Conservation (phyloP, 2,113 vertebrate genomes). For the Copsychus sechellarum region DNA sequence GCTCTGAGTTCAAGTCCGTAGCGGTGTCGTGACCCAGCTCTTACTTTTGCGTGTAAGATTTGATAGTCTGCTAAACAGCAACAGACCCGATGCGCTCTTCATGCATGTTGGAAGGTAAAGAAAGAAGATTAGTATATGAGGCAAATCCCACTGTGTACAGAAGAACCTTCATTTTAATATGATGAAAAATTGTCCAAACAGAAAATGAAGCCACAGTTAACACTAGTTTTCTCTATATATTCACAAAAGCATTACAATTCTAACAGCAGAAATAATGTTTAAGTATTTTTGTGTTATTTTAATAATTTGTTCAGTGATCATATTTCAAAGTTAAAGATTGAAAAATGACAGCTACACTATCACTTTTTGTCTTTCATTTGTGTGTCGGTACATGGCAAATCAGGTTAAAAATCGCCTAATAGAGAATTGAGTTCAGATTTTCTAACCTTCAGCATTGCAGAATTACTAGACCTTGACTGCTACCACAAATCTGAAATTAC, state of each 20-base stretch:
- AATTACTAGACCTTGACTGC: not conserved
- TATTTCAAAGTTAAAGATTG: not conserved
- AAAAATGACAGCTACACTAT: not conserved
- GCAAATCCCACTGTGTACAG: not conserved
- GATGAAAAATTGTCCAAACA: not conserved
- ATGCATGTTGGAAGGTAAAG: not conserved
- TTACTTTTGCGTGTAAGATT: not conserved
- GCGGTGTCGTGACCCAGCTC: rapidly evolving
- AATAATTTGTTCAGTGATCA: not conserved
- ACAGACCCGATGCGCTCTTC: not conserved
- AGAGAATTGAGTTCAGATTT: not conserved
- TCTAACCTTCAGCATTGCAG: not conserved
- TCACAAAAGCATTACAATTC: not conserved
- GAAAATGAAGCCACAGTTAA: not conserved
- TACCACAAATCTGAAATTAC: conserved; percentile 16
- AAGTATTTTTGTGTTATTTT: not conserved
- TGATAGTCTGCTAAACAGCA: not conserved
- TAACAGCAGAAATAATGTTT: not conserved
- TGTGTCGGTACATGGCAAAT: not conserved
- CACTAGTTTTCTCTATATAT: not conserved
- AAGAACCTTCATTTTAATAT: not conserved
- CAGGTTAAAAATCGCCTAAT: not conserved
- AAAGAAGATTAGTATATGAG: not conserved
- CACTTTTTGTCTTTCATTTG: not conserved
- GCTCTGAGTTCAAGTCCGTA: not conserved